A percentile compares a stretch with the other conserved stretches of the same genome.
phyloP scores from a whole-genome alignment of 2,797 vertebrate genomes.

The Yasuhikotakia modesta region DNA sequence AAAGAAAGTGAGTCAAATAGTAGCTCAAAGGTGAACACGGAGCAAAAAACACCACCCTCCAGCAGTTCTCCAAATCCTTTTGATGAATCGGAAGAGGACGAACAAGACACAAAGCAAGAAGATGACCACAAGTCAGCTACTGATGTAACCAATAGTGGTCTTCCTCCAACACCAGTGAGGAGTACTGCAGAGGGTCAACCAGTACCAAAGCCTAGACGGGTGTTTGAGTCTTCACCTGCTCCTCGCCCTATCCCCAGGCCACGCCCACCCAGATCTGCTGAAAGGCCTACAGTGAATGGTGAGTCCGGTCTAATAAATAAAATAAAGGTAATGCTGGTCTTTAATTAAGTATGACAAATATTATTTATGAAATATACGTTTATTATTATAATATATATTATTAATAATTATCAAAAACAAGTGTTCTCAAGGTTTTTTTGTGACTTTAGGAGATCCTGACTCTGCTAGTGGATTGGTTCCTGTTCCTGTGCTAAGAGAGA shows the following conservation, averaged over 20 bases:
- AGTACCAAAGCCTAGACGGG: slow-evolving; percentile 75
- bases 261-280: slow-evolving; percentile 59
- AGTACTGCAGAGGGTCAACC: slow-evolving; percentile 63
- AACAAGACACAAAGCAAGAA: slow-evolving; percentile 50
- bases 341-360: no score
- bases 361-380: no score
- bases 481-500: slow-evolving; percentile 83
- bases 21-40: slow-evolving; percentile 16
- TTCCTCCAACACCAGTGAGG: slow-evolving; percentile 49
- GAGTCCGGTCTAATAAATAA: no score
- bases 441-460: slow-evolving; percentile 60
- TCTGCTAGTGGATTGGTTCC: slow-evolving; percentile 74
- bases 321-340: not conserved
- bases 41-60: slow-evolving; percentile 16
- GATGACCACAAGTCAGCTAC: slow-evolving; percentile 55
- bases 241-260: slow-evolving; percentile 69
- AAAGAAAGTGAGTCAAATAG: slow-evolving; percentile 19
- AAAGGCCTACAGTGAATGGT: slow-evolving; percentile 64
- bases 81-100: slow-evolving; percentile 76
- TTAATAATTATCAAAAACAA: not conserved
- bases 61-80: slow-evolving; percentile 78
- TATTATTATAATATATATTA: no score
- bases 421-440: not conserved
- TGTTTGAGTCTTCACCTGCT: slow-evolving; percentile 65
- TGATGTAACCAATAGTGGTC: slow-evolving; percentile 55